Conservation (phyloP, 2,113 vertebrate species). For the Salvelinus sp. region DNA sequence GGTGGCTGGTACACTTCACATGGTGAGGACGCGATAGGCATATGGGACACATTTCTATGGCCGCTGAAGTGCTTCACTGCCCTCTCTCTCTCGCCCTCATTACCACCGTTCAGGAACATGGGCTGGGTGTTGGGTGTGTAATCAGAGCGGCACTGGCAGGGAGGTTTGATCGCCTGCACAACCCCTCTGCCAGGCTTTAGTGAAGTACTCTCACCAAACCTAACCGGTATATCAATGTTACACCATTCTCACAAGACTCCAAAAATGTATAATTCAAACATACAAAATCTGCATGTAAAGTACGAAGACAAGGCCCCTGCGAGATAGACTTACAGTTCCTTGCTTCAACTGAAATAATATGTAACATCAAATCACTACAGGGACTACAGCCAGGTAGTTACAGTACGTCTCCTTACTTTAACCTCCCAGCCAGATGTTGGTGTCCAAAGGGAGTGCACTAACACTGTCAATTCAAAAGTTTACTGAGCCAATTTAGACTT, state of each 20-base stretch:
- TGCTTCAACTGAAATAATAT: too few relatives aligned
- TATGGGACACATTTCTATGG: conserved; percentile 82
- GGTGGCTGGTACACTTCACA: conserved; percentile 65
- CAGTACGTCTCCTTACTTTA: not conserved
- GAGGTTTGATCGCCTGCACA: conserved; percentile 80
- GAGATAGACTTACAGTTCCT: not conserved
- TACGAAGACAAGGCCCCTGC: not conserved
- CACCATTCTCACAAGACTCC: conserved; percentile 29
- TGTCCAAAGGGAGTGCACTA: conserved; percentile 16
- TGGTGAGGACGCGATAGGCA: conserved; percentile 45
- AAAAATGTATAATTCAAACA: conserved; percentile 63
- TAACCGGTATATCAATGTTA: conserved; percentile 50
- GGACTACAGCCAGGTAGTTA: not conserved
- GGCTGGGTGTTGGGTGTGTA: conserved; percentile 82
- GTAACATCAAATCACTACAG: not conserved
- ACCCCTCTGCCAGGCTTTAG: conserved; percentile 53
- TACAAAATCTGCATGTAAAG: conserved; percentile 64
- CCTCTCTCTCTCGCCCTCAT: conserved; percentile 71
- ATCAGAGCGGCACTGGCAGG: conserved; percentile 85
- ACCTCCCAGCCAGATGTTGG: not conserved
- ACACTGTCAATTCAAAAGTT: conserved; percentile 66
- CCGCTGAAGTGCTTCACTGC: conserved; percentile 88
- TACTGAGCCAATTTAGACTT: conserved; percentile 71
- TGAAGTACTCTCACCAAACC: conserved; percentile 70
- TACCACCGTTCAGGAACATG: conserved; percentile 54